Evolutionary conservation across 2,797 vertebrate species (phyloP).

Genomic region (Buphagus erythrorhynchus): DNA sequence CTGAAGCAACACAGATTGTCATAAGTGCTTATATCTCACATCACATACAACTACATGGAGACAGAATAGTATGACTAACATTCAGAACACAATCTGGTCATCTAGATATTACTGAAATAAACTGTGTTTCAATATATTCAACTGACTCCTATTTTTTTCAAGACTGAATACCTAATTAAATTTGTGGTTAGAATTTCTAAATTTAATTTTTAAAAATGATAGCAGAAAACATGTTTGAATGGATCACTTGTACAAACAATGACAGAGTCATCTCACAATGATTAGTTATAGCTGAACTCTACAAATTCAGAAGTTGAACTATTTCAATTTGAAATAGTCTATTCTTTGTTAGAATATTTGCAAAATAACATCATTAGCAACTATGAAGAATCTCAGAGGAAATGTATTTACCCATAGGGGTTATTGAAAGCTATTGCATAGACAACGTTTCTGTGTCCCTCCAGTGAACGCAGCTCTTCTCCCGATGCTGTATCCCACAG

Average conservation of each 20-base stretch:
- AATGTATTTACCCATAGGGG: constrained; percentile 87
- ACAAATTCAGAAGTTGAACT: background rate
- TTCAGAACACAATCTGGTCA: background rate
- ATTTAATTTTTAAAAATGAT: background rate
- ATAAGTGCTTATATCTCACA: background rate
- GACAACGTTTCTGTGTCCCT: constrained; percentile 93
- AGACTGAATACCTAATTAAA: background rate
- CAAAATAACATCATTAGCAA: background rate
- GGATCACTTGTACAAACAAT: background rate
- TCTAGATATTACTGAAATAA: background rate
- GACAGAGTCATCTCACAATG: too few relatives aligned
- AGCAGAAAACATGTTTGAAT: background rate
- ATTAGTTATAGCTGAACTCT: background rate
- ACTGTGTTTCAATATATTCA: background rate
- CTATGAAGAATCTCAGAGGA: background rate
- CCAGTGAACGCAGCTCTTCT: constrained; percentile 84
- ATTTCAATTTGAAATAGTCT: background rate
- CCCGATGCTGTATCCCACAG: constrained; percentile 93
- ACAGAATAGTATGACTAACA: background rate
- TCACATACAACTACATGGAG: background rate
- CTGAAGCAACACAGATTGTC: background rate
- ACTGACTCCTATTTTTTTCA: background rate
- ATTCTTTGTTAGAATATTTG: background rate
- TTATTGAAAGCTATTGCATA: constrained; percentile 97
- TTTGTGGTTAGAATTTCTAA: background rate